Percentiles rank a stretch among this genome's conserved stretches.
phyloP scores from a whole-genome alignment of 2,888 invertebrate genomes.

The Colostygia pectinataria region DNA sequence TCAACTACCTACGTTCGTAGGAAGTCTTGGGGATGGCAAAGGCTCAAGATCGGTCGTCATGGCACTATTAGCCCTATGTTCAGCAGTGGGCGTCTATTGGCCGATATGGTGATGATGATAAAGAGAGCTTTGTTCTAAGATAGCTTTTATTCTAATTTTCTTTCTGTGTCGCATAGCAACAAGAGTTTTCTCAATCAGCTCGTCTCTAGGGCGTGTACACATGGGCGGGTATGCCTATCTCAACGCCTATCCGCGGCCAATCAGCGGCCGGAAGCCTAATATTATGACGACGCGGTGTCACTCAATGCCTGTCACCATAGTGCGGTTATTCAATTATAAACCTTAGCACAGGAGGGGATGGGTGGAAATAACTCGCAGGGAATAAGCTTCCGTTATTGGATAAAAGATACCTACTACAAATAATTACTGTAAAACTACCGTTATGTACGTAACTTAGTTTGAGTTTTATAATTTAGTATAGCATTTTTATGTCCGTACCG shows the following conservation, averaged over 20 bases:
- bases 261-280: constrained; percentile 64
- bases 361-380: constrained; percentile 30
- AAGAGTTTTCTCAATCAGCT: constrained; percentile 32
- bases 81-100: no score
- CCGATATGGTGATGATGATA: no score
- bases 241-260: constrained; percentile 50
- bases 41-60: no score
- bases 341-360: constrained; percentile 25
- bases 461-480: not conserved
- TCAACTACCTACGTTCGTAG: no score
- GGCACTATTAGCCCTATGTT: no score
- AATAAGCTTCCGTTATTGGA: constrained; percentile 59
- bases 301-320: constrained; percentile 54
- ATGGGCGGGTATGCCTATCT: constrained; percentile 45
- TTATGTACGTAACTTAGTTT: no score
- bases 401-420: constrained; percentile 27
- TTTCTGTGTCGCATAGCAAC: constrained; percentile 44
- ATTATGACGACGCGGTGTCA: constrained; percentile 73
- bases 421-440: not conserved
- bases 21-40: no score
- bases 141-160: no score
- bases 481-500: no score
- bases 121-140: no score
- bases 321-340: constrained; percentile 24
- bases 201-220: constrained; percentile 46